Percentiles rank a stretch among this genome's conserved stretches.
These are phyloP conservation scores for Callospermophilus lateralis DNA, from an alignment of 2,113 vertebrate species.

Conservation along the genomic window DNA sequence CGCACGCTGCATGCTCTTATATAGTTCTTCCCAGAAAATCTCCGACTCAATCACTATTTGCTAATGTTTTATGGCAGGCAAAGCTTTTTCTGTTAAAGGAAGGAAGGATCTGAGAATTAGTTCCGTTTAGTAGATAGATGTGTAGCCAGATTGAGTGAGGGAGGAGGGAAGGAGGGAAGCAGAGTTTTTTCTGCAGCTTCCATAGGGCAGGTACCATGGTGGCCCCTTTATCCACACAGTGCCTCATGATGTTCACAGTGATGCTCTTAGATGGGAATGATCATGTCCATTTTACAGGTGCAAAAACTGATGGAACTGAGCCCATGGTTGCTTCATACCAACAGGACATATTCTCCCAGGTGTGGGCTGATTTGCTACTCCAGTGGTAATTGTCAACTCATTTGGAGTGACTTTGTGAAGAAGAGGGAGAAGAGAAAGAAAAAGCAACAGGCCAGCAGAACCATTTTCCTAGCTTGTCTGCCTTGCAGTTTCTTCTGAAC, in stretches of 20 bases:
- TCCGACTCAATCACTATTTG: constrained; percentile 46
- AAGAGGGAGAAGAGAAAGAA: background rate
- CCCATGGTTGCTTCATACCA: background rate
- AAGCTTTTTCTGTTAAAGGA: constrained; percentile 48
- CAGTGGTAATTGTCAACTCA: background rate
- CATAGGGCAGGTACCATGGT: rapidly evolving
- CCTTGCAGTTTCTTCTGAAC: background rate
- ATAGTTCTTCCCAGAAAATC: constrained; percentile 62
- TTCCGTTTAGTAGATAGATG: background rate
- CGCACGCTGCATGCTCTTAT: constrained; percentile 38
- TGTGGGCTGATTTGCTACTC: background rate
- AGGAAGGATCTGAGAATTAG: constrained; percentile 32
- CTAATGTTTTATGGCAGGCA: constrained; percentile 66
- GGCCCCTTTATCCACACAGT: background rate
- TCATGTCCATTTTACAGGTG: background rate
- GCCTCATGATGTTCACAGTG: background rate
- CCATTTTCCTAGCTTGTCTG: background rate
- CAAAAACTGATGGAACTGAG: background rate
- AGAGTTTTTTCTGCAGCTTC: background rate
- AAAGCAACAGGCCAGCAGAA: background rate
- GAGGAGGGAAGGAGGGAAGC: background rate
- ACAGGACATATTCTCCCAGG: background rate
- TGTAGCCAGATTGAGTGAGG: background rate
- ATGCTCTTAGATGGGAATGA: background rate
- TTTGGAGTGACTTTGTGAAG: background rate